Evolutionary conservation across 2,113 vertebrate genomes (phyloP).

Genomic region (Addax nasomaculatus): DNA sequence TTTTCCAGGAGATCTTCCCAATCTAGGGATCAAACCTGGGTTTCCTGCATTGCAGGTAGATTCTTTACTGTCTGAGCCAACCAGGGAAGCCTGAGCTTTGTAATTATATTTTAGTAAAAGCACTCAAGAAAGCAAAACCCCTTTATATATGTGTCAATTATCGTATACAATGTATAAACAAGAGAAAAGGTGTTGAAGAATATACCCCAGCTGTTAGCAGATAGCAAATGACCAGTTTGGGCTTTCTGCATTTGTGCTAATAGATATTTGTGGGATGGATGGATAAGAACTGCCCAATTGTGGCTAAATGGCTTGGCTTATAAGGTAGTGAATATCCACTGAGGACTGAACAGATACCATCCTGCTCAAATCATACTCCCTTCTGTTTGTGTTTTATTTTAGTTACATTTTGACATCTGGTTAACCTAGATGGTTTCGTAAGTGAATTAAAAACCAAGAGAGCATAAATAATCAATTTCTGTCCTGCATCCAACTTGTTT

Average conservation of each 20-base stretch:
- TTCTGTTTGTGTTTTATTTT: constrained; percentile 46
- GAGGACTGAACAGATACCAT: neutral
- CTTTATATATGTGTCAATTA: neutral
- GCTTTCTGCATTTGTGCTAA: neutral
- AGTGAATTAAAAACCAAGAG: constrained; percentile 61
- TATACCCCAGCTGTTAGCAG: neutral
- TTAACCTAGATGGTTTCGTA: constrained; percentile 41
- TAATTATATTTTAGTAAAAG: neutral
- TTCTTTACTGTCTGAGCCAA: neutral
- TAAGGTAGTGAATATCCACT: neutral
- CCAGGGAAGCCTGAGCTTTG: neutral
- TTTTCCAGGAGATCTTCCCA: neutral
- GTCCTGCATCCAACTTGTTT: constrained; percentile 20
- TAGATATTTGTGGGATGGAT: neutral
- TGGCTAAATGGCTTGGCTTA: neutral
- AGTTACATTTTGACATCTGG: constrained; percentile 51
- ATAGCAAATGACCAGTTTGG: neutral
- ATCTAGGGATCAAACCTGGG: neutral
- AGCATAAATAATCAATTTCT: constrained; percentile 54
- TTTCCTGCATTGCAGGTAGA: neutral
- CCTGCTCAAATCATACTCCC: neutral
- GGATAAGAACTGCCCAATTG: no score
- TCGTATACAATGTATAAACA: neutral
- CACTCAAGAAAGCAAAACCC: neutral
- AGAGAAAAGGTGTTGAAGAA: neutral